Conservation (phyloP, 2,113 vertebrate species). For the Chelonoidis abingdonii region DNA sequence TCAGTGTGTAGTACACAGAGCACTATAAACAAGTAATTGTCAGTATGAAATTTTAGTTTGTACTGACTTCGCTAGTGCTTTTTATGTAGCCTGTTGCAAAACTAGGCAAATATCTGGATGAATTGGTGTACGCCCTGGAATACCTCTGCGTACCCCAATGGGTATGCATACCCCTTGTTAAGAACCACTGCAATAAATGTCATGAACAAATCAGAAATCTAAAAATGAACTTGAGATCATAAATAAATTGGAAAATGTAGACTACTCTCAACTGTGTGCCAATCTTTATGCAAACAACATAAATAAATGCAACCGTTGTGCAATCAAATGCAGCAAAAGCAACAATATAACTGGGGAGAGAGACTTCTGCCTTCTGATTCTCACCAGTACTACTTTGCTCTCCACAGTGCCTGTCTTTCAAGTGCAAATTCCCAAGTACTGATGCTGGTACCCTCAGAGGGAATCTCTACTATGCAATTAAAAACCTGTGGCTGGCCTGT, state of each 20-base stretch:
- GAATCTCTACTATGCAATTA: not conserved
- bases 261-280: not conserved
- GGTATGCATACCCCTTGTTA: no score
- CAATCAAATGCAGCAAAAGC: not conserved
- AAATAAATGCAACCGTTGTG: rapidly evolving
- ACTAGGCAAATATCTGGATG: no score
- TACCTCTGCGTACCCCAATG: no score
- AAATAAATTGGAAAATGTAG: not conserved
- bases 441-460: not conserved
- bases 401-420: not conserved
- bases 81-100: no score
- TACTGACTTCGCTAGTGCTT: no score
- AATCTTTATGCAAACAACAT: not conserved
- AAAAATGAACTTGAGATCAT: not conserved
- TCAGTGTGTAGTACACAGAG: no score
- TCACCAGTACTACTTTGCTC: not conserved
- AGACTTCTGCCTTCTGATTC: not conserved
- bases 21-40: no score
- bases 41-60: no score
- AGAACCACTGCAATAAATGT: not conserved
- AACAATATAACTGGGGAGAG: not conserved
- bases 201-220: not conserved
- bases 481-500: not conserved
- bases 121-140: no score
- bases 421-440: not conserved